Base-by-base conservation (phyloP, 2,888 invertebrate genomes). In the Mechanitis messenoides region DNA sequence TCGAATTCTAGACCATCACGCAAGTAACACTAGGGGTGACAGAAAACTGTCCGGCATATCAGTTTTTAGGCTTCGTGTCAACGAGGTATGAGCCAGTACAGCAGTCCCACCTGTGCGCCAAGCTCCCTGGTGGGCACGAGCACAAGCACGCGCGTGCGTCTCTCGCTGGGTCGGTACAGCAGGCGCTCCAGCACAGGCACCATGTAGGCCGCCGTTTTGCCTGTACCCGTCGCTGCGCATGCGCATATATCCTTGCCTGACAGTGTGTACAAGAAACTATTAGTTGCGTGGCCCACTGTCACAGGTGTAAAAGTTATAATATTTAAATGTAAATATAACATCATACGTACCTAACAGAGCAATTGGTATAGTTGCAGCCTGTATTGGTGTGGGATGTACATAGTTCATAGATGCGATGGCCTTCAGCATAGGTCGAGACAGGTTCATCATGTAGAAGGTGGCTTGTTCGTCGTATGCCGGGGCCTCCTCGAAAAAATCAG, bases 141-240 rank as follows among this genome's bases (percentile, higher is more conserved):
- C 4, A 99, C 96, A 6, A 99, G 87, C 0, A 99, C 99, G 92
- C 92, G 53, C 92, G 92, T 77, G 84, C 93, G 70, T 66, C 85
- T 85, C 45, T 93, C 91, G 0, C 97, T 92, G 0, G 98, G 95
- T 71, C 96, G 94, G 82, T 96, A 98, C 11, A 99, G 84, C 65
- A 99, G 91, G 67, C 99, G 92, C 87, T 99, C 99, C 59, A 99
- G 79, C 2, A 98, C 97, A 0, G 99, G 99, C 71, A 99, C 87
- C 97, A 99, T 98, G 83, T 98, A 99, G 0, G 99, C 99, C 0
- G 98, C 98, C 0, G 99, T 99, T 92, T 99, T 99, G 59, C 99
- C 98, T 6, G 96, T 95, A 58, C 99, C 99, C 0, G 99, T 99
- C 0, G 98, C 98, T 38, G 99, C 99, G 91, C 99, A 99, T 9